These are phyloP conservation scores for Anodontia alba DNA, from an alignment of 2,888 invertebrate genomes.

Conservation along the genomic window DNA sequence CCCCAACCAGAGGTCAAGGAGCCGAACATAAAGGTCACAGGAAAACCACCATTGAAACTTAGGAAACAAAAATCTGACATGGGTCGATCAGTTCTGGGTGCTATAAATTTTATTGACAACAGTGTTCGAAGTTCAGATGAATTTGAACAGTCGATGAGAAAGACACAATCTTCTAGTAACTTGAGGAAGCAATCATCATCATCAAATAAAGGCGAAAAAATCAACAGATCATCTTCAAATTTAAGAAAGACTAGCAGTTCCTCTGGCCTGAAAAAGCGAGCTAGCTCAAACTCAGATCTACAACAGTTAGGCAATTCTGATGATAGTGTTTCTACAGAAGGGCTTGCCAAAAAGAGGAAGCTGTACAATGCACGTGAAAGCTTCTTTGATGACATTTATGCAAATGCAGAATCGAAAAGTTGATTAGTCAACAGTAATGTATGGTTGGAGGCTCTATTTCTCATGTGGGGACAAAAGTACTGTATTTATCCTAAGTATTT, in stretches of 20 bases:
- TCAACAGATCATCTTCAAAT: conserved; percentile 26
- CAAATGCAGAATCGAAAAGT: not conserved
- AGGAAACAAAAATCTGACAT: conserved; percentile 6
- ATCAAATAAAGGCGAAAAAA: conserved; percentile 30
- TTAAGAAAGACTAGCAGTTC: conserved; percentile 16
- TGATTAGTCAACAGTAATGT: too few relatives aligned
- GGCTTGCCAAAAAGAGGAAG: conserved; percentile 34
- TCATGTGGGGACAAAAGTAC: too few relatives aligned
- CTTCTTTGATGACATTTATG: conserved; percentile 28
- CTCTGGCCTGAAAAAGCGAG: not conserved
- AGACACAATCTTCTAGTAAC: conserved; percentile 35
- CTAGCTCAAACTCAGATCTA: not conserved
- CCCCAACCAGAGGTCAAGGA: not conserved
- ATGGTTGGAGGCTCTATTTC: too few relatives aligned
- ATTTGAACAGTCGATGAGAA: conserved; percentile 59
- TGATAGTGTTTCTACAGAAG: not conserved
- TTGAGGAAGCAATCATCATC: conserved; percentile 18
- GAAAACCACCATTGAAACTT: conserved; percentile 27
- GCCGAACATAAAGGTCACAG: conserved; percentile 10
- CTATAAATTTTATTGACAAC: conserved; percentile 28
- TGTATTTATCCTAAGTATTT: too few relatives aligned
- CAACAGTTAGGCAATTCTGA: not conserved
- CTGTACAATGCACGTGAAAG: conserved; percentile 37
- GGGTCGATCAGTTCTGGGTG: conserved; percentile 22
- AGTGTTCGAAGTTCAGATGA: conserved; percentile 61